A percentile compares a stretch with the other conserved stretches of the same genome.
These are phyloP conservation scores for Therioaphis trifolii DNA, from an alignment of 2,888 invertebrate genomes.

Conservation along the genomic window DNA sequence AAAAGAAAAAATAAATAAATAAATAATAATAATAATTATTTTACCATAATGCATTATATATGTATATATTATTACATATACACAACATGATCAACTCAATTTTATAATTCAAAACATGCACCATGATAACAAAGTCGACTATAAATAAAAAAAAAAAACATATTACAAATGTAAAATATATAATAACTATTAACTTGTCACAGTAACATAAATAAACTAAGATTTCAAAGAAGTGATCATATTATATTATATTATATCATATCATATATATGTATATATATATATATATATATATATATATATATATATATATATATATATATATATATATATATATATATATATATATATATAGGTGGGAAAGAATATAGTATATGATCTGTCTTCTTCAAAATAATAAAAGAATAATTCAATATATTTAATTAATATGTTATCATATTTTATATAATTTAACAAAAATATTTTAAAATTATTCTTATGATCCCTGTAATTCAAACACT, in stretches of 20 bases:
- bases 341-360: conserved; percentile 48
- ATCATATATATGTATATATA: too few relatives aligned
- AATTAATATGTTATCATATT: conserved; percentile 54
- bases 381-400: conserved; percentile 27
- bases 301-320: too few relatives aligned
- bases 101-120: conserved; percentile 57
- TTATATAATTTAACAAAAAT: conserved; percentile 58
- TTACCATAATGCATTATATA: neutral
- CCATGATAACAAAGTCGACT: conserved; percentile 48
- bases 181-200: conserved; percentile 39
- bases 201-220: conserved; percentile 43
- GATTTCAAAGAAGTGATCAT: conserved; percentile 38
- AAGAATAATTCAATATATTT: conserved; percentile 62
- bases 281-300: too few relatives aligned
- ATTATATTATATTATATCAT: conserved; percentile 19
- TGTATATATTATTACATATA: conserved; percentile 17
- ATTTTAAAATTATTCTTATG: conserved; percentile 58
- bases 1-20: conserved; percentile 19
- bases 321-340: too few relatives aligned
- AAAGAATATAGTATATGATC: conserved; percentile 8
- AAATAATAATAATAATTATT: conserved; percentile 38
- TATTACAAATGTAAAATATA: conserved; percentile 40
- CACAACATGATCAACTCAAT: conserved; percentile 34
- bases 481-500: conserved; percentile 69
- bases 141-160: conserved; percentile 27